phyloP scores from a whole-genome alignment of 2,113 vertebrate species.

The Xiphias gladius region DNA sequence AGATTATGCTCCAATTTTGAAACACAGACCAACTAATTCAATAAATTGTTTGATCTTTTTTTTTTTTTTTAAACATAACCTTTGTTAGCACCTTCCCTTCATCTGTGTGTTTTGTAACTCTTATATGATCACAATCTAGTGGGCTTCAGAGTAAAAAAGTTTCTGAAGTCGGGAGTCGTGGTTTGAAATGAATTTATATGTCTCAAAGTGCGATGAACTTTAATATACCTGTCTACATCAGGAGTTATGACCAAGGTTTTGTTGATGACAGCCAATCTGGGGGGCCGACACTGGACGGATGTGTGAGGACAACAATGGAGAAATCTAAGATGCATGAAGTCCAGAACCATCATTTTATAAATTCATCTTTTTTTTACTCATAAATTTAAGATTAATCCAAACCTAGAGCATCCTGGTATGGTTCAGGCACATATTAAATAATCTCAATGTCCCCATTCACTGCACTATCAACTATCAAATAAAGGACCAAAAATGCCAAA shows the following conservation, averaged over 20 bases:
- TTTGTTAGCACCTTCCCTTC: too few species aligned
- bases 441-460: neutral
- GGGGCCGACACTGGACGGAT: too few species aligned
- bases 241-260: neutral
- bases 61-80: constrained; percentile 1
- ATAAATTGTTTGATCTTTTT: neutral
- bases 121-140: neutral
- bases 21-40: neutral
- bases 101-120: neutral
- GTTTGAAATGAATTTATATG: neutral
- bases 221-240: neutral
- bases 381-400: neutral
- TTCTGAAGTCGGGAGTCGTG: neutral
- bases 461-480: neutral
- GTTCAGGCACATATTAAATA: neutral
- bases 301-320: too few species aligned
- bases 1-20: too few species aligned
- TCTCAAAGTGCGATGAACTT: neutral
- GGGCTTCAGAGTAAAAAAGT: neutral
- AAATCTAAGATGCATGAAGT: too few species aligned
- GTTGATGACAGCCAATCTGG: too few species aligned
- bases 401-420: neutral
- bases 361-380: neutral
- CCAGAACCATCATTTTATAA: neutral
- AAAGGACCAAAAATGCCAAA: neutral